These are phyloP conservation scores for Fulica atra DNA, from an alignment of 2,113 vertebrate genomes.

Conservation along the genomic window DNA sequence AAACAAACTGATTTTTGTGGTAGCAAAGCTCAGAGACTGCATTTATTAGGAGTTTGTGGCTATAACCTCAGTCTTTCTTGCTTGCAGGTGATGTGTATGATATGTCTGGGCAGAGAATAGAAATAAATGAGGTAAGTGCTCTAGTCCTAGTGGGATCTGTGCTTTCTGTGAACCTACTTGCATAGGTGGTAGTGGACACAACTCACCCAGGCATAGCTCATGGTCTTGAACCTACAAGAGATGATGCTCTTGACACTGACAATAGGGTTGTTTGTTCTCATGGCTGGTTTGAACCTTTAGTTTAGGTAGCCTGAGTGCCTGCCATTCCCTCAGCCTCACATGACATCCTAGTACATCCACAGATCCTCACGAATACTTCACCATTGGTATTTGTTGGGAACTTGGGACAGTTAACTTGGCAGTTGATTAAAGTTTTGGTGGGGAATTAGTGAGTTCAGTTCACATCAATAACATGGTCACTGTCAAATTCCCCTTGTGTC, in stretches of 20 bases:
- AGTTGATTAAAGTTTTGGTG: neutral
- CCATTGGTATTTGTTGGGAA: neutral
- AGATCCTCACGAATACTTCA: neutral
- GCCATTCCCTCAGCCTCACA: neutral
- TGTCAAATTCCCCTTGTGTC: neutral
- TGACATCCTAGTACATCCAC: neutral
- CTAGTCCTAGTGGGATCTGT: neutral
- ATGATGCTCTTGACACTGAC: neutral
- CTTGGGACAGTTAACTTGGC: neutral
- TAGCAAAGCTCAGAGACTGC: neutral
- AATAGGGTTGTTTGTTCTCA: neutral
- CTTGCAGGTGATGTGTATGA: constrained; percentile 81
- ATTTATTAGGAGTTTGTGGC: rapidly evolving
- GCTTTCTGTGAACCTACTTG: neutral
- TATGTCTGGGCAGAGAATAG: constrained; percentile 74
- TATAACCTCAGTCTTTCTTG: neutral
- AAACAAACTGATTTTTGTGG: neutral
- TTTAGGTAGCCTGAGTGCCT: rapidly evolving
- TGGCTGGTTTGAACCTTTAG: neutral
- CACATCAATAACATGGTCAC: neutral
- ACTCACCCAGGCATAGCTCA: neutral
- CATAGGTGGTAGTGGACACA: neutral
- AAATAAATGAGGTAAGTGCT: constrained; percentile 84
- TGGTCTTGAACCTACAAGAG: neutral
- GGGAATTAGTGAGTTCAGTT: neutral